phyloP scores from a whole-genome alignment of 2,797 vertebrate species.

The Poeciliopsis infans region DNA sequence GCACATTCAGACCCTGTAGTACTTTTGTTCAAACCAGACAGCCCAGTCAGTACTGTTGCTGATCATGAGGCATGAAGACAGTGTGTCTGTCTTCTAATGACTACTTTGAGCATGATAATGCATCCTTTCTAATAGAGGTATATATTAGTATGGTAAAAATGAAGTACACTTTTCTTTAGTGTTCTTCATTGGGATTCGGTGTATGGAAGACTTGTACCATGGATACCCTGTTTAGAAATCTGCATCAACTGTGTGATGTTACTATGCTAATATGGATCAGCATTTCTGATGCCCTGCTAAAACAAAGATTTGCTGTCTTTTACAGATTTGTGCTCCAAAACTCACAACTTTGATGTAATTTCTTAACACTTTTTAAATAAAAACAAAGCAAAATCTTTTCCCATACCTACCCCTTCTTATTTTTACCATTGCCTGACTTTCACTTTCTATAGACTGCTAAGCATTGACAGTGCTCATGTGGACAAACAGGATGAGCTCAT shows the following conservation, averaged over 20 bases:
- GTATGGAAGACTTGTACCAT: neutral
- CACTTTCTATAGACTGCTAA: conserved; percentile 57
- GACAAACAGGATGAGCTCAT: conserved; percentile 15
- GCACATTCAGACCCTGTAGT: neutral
- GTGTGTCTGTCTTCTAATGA: neutral
- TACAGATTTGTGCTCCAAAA: neutral
- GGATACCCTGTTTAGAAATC: neutral
- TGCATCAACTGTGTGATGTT: neutral
- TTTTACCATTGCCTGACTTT: conserved; percentile 62
- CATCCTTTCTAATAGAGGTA: neutral
- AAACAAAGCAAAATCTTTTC: conserved; percentile 12
- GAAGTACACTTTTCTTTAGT: neutral
- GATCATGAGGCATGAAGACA: neutral
- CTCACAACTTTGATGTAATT: neutral
- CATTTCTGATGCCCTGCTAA: neutral
- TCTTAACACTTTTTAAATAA: neutral
- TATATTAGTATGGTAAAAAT: neutral
- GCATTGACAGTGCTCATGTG: conserved; percentile 42
- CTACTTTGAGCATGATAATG: neutral
- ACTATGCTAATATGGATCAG: neutral
- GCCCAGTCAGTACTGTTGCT: neutral
- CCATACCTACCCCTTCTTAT: conserved; percentile 46
- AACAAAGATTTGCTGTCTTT: neutral
- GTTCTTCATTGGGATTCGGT: neutral
- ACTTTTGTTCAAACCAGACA: neutral